These are phyloP conservation scores for Idaea aversata DNA, from an alignment of 2,888 invertebrate genomes.

Conservation along the genomic window DNA sequence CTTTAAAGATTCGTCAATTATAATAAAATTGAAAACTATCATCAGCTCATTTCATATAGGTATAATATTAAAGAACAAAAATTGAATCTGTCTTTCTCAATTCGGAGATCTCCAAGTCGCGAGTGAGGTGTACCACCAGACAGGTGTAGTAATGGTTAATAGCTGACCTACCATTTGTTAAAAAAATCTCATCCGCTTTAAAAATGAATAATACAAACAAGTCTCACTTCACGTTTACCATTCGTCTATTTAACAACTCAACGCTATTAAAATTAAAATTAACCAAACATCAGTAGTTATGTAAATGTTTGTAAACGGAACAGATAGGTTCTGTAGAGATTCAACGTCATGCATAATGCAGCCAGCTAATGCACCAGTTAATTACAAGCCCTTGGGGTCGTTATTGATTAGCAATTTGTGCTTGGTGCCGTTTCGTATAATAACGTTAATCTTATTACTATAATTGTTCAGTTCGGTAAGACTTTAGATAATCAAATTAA, in stretches of 20 bases:
- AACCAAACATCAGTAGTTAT: conserved; percentile 54
- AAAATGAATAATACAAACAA: conserved; percentile 1
- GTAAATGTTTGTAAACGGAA: conserved; percentile 61
- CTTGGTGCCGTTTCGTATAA: conserved; percentile 44
- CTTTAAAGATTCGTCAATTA: no score
- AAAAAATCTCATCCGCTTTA: neutral
- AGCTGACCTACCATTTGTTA: neutral
- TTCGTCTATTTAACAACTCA: conserved; percentile 30
- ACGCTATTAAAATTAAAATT: conserved; percentile 41
- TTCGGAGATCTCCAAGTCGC: no score
- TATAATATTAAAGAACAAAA: no score
- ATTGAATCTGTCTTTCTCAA: no score
- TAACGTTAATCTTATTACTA: conserved; percentile 55
- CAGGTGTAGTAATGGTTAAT: no score
- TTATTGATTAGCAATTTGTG: conserved; percentile 66
- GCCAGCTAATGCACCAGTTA: conserved; percentile 63
- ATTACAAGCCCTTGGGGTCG: conserved; percentile 62
- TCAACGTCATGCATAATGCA: conserved; percentile 68
- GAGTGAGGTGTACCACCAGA: no score
- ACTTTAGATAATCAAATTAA: conserved; percentile 51
- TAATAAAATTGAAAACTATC: no score
- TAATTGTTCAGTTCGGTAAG: conserved; percentile 44
- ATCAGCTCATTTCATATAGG: no score
- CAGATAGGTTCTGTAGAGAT: conserved; percentile 55
- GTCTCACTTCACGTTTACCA: conserved; percentile 19